phyloP scores from a whole-genome alignment of 2,888 invertebrate genomes.

The Idaea aversata region DNA sequence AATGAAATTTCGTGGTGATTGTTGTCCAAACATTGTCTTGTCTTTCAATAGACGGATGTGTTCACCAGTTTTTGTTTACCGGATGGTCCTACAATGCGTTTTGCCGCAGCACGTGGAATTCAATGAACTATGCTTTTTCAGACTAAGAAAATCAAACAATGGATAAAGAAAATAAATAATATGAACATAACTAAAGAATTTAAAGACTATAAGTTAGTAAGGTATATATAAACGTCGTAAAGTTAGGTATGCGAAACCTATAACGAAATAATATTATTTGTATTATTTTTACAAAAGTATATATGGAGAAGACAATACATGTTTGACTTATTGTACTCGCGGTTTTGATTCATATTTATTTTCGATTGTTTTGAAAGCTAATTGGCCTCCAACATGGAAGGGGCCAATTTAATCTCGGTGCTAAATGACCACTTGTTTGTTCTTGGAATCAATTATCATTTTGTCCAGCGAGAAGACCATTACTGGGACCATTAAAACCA shows the following conservation, averaged over 20 bases:
- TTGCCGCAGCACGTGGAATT: neutral
- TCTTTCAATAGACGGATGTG: constrained; percentile 46
- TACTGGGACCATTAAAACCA: constrained; percentile 31
- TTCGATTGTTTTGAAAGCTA: constrained; percentile 20
- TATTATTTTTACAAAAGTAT: neutral
- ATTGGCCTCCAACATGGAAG: constrained; percentile 23
- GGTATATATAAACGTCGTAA: no score
- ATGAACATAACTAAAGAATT: no score
- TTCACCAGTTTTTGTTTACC: constrained; percentile 38
- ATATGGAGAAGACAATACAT: neutral
- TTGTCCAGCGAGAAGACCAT: constrained; percentile 41
- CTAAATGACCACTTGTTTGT: constrained; percentile 39
- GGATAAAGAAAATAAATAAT: no score
- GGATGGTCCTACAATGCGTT: constrained; percentile 20
- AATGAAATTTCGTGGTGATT: constrained; percentile 7
- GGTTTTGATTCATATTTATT: constrained; percentile 7
- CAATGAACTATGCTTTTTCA: neutral
- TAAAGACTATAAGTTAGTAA: no score
- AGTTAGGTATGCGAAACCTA: no score
- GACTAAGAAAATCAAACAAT: neutral
- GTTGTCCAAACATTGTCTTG: constrained; percentile 27
- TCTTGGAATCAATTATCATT: constrained; percentile 54
- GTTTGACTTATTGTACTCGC: neutral
- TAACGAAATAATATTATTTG: no score
- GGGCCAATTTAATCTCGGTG: constrained; percentile 19